Base-by-base conservation (phyloP, 1,140 invertebrate genomes). In the Luehdorfia chinensis region DNA sequence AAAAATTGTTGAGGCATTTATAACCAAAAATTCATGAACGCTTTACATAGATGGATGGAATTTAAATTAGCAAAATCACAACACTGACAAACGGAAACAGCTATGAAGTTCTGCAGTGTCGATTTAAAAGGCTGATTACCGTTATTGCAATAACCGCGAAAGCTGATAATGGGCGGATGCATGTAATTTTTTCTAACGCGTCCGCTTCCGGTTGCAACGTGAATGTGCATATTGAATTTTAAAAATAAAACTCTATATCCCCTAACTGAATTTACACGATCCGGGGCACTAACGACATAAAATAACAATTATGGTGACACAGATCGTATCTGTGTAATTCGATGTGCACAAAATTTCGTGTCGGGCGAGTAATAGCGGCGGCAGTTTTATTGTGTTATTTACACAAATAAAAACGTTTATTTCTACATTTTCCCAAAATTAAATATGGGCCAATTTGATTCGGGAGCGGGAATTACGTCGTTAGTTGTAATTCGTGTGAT, bases 341-440 rank as follows among this genome's bases (percentile, higher is more conserved):
- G 63, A 68, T 70, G 60, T 63, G 65, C 66, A 64, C 57, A 70
- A 66, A 70, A 77, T 75, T 77, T 75, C 68, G 66, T 72, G 72
- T 65, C 59, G 59, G 43, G 9, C 9, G n/a, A 55, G 61, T 78
- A 80, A 81, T 76, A 45, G 65, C 60, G 37, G 39, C 55, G 63
- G 53, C 71, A 64, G 74, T 74, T 81, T 81, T 81, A 84, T 85
- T 85, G 81, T 81, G 77, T 81, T 84, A 85, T 84, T 85, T 85
- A 85, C 81, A 85, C 81, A 83, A 85, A 85, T 85, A 81, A 84
- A 85, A 85, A 85, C 79, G 77, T 84, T 85, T 85, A 85, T 85
- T 85, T 80, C 74, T 74, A 85, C 78, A 85, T 85, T 85, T 85
- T 83, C 78, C 78, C 75, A 83, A 85, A 83, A 85, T 85, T 85